phyloP scores from a whole-genome alignment of 1,140 invertebrate genomes.

The Heterodera schachtii region DNA sequence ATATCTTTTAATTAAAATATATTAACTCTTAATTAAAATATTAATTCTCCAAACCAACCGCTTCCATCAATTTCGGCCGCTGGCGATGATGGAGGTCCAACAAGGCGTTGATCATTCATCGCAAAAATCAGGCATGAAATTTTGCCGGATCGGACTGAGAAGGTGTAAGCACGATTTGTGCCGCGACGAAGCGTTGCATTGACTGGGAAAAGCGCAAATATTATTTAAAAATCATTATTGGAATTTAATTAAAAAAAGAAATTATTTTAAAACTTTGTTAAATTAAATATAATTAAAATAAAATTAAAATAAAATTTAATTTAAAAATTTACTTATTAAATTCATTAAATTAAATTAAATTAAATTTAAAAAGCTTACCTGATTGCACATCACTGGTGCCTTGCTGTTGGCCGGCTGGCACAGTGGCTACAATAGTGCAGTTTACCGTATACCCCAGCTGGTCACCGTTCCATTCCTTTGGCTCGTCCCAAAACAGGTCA shows the following conservation, averaged over 20 bases:
- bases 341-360: not conserved
- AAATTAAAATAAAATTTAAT: not conserved
- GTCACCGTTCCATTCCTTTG: slow-evolving; percentile 64
- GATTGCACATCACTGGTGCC: not conserved
- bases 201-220: not conserved
- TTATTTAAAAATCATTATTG: slow-evolving; percentile 3
- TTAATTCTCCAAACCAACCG: slow-evolving; percentile 34
- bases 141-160: slow-evolving; percentile 61
- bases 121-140: slow-evolving; percentile 59
- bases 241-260: not conserved
- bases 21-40: too few relatives aligned
- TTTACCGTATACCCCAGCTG: slow-evolving; percentile 62
- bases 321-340: not conserved
- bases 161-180: slow-evolving; percentile 42
- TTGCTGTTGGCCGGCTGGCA: not conserved
- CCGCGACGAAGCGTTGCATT: slow-evolving; percentile 2
- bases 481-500: slow-evolving; percentile 63
- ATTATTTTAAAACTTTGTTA: too few relatives aligned
- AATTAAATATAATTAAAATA: too few relatives aligned
- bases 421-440: slow-evolving; percentile 39
- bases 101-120: slow-evolving; percentile 59
- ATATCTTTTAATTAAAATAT: too few relatives aligned
- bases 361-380: not conserved
- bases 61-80: slow-evolving; percentile 60
- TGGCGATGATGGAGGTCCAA: slow-evolving; percentile 50